Evolutionary conservation across 2,888 invertebrate species (phyloP), one percentile per base, ranked within the genome.

Genomic region (Pollenia angustigena): DNA sequence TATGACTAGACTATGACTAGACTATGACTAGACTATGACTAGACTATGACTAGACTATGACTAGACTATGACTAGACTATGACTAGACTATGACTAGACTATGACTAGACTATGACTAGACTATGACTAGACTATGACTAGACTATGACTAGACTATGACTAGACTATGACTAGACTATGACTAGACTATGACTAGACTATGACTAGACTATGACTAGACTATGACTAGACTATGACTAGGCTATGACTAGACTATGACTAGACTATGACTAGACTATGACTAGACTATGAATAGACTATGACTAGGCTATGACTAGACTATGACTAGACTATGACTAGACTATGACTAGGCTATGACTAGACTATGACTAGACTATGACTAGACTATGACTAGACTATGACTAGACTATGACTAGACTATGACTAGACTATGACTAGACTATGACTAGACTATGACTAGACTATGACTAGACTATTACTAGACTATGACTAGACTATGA

Each of bases 151-250:
- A 48, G 12, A 48, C 48, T 48, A 48, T 48, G 48, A 48, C 48
- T 48, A 48, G 48, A 48, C 48, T 48, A 48, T 48, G 48, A 48
- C 48, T 48, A 48, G 48, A 48, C 48, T 48, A 48, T 48, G 48
- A 48, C 48, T 48, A 48, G 48, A 48, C 48, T 48, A 48, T 48
- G 48, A 48, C 48, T 48, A 48, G 48, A 8, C 48, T 48, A 48
- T 48, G 48, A 48, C 48, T 48, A 48, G 48, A 48, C 48, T 48
- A 48, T 48, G 48, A 48, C 48, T 48, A 48, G 48, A 48, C 48
- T 48, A 32, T 32, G 6, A 32, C 32, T 32, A 32, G 32, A 32
- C 32, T 32, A 32, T 32, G 32, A 32, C 32, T 32, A 32, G 4
- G 6, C 32, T 32, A 32, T 32, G 32, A 32, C 32, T 32, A 32